Evolutionary conservation across 2,113 vertebrate species (phyloP), one percentile per base, ranked within the genome.

Genomic region (Vulpes lagopus): DNA sequence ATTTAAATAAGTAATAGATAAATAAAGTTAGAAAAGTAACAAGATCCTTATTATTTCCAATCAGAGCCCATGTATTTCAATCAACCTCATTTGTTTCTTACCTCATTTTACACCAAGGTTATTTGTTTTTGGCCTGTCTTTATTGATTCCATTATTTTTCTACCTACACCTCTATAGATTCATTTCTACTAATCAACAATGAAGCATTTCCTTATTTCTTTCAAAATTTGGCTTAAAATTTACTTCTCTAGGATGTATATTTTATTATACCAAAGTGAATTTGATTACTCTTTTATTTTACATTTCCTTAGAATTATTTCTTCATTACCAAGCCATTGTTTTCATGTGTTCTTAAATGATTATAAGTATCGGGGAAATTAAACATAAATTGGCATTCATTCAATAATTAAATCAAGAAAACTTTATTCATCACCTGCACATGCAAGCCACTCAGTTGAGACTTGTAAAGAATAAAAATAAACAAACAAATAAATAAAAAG

Each of bases 181-280:
- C 17, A 78, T 89, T 83, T 96, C 14, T 38, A 65, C 25, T 35
- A 96, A 65, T 3, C 67, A 60, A 15, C 82, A 59, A 27, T 74
- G 25, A 73, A 85, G 11, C 7, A 65, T 8, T 92, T 79, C 49
- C 35, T 93, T 91, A 57, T 7, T 60, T 80, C 14, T 22, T 62
- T 93, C 15, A 95, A 93, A 95, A 30, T 69, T 57, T 93, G 8
- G 5, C 43, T 82, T 91, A 82, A 80, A 93, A 59, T 35, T 23
- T 89, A 85, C 19, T 81, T 73, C 12, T 86, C 25, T 89, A 78
- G 15, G 14, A 51, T 94, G 2, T 76, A 23, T 78, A 79, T 9
- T 17, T 85, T 53, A 30, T 87, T 86, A 17, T 71, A 49, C 12
- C 20, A 92, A 92, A 92, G 3, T 92, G 43, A 53, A 1, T 59